These are phyloP conservation scores for Charadrius vociferus DNA, from an alignment of 2,113 vertebrate species.

Conservation along the genomic window DNA sequence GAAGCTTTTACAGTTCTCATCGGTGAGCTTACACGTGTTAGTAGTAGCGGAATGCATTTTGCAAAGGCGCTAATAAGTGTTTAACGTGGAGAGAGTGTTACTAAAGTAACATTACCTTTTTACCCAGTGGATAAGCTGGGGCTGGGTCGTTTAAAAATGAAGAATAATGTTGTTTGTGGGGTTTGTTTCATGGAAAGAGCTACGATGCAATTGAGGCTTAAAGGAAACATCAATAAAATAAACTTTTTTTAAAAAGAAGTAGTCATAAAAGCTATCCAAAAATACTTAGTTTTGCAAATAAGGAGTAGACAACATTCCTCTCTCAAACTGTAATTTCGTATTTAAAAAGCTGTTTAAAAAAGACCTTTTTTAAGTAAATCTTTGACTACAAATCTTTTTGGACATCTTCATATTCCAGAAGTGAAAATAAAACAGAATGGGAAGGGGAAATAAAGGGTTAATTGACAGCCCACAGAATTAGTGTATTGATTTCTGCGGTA, in stretches of 20 bases:
- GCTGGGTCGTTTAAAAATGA: neutral
- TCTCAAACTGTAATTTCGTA: neutral
- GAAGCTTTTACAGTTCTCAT: neutral
- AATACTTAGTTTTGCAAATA: neutral
- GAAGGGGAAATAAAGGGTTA: neutral
- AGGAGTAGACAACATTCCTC: neutral
- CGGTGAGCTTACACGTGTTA: fast-evolving
- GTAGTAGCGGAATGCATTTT: neutral
- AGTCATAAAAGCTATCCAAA: neutral
- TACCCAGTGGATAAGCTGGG: neutral
- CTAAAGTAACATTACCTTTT: neutral
- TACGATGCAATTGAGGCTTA: neutral
- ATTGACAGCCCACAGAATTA: neutral
- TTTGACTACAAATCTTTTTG: neutral
- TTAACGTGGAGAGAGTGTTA: neutral
- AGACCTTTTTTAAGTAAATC: neutral
- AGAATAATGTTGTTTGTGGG: neutral
- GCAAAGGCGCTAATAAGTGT: neutral
- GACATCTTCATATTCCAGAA: neutral
- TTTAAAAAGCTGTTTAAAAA: neutral
- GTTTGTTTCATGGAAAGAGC: neutral
- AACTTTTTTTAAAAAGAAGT: neutral
- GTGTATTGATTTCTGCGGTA: neutral
- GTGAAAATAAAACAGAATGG: neutral
- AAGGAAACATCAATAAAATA: neutral